phyloP scores from a whole-genome alignment of 2,888 invertebrate species.

The Syrista parreyssii region DNA sequence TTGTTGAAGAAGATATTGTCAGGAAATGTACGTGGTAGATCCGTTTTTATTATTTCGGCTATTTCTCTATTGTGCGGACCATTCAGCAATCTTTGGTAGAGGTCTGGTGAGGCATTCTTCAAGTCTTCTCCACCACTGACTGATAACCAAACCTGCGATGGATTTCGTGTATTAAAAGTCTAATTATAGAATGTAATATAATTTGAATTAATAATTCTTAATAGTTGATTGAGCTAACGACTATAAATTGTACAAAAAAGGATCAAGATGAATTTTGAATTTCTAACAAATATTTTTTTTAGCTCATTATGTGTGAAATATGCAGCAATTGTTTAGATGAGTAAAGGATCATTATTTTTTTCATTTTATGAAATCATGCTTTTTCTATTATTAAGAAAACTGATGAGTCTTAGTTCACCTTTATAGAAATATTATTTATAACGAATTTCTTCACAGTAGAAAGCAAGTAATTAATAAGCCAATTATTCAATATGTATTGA shows the following conservation, averaged over 20 bases:
- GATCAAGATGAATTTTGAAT: background rate
- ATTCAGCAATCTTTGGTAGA: conserved; percentile 77
- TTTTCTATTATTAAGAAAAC: background rate
- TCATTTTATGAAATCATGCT: no score
- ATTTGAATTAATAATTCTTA: background rate
- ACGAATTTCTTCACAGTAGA: background rate
- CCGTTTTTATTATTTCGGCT: conserved; percentile 86
- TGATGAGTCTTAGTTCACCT: background rate
- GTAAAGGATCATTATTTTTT: no score
- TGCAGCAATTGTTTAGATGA: no score
- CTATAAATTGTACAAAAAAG: background rate
- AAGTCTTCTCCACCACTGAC: conserved; percentile 83
- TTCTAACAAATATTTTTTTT: no score
- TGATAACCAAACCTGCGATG: conserved; percentile 80
- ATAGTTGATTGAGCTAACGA: background rate
- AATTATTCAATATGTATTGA: background rate
- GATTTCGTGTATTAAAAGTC: conserved; percentile 63
- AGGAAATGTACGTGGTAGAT: conserved; percentile 93
- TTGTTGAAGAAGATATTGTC: conserved; percentile 93
- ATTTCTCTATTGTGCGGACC: conserved; percentile 78
- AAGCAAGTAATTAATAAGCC: background rate
- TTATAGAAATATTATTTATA: background rate
- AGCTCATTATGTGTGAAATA: no score
- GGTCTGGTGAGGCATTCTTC: conserved; percentile 73
- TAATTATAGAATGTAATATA: background rate